Percentiles rank a stretch among this genome's conserved stretches.
Conservation (phyloP, 2,113 vertebrate species). For the Indicator indicator region DNA sequence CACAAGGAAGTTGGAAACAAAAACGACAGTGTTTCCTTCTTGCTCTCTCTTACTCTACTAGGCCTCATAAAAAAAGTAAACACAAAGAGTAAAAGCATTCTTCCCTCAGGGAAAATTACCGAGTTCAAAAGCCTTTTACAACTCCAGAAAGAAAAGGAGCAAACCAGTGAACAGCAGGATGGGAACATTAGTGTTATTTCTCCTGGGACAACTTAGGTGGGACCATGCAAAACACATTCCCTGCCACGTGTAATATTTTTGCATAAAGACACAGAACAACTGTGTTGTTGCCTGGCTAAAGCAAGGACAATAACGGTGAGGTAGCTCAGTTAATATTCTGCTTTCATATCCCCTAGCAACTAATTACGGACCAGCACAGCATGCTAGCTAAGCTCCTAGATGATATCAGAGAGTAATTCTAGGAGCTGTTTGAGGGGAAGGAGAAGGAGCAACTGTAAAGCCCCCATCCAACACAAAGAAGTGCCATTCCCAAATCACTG, state of each 20-base stretch:
- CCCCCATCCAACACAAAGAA: not conserved
- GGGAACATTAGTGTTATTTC: not conserved
- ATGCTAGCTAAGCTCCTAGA: not conserved
- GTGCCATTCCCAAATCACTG: not conserved
- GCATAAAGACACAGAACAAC: not conserved
- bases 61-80: not conserved
- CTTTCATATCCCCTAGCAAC: conserved; percentile 53
- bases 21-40: not conserved
- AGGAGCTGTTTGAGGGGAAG: not conserved
- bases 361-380: not conserved
- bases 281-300: conserved; percentile 26
- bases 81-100: not conserved
- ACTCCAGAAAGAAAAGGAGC: not conserved
- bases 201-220: not conserved
- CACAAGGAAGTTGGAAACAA: not conserved
- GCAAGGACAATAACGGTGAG: not conserved
- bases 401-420: not conserved
- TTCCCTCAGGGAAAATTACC: not conserved
- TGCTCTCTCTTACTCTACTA: not conserved
- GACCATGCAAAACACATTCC: not conserved
- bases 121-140: not conserved
- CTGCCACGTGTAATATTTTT: not conserved
- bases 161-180: not conserved
- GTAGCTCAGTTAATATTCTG: conserved; percentile 36
- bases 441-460: not conserved